Conservation (phyloP, 2,888 invertebrate species). For the Hoplodrina blanda region DNA sequence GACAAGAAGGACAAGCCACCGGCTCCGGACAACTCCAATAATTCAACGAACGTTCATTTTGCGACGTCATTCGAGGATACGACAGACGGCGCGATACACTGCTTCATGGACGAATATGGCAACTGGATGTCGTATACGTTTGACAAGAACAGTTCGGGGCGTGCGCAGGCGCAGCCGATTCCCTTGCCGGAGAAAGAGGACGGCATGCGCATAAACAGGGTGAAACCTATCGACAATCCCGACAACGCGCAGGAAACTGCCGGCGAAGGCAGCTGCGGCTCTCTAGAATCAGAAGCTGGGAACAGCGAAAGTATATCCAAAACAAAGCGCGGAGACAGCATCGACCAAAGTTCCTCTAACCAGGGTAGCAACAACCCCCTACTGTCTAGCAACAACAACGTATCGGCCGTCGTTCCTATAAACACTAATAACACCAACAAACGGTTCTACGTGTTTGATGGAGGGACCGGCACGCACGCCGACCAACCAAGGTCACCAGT, state of each 20-base stretch:
- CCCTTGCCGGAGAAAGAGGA: slow-evolving; percentile 82
- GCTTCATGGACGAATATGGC: slow-evolving; percentile 96
- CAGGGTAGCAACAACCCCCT: slow-evolving; percentile 89
- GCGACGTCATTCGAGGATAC: slow-evolving; percentile 96
- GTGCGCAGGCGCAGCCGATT: slow-evolving; percentile 83
- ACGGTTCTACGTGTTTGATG: slow-evolving; percentile 87
- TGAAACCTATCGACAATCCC: slow-evolving; percentile 79
- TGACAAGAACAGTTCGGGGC: slow-evolving; percentile 93
- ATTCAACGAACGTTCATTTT: slow-evolving; percentile 90
- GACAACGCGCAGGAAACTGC: slow-evolving; percentile 84
- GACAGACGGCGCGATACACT: slow-evolving; percentile 95
- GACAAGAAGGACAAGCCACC: slow-evolving; percentile 80
- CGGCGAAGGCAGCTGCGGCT: slow-evolving; percentile 88
- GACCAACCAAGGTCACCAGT: slow-evolving; percentile 87
- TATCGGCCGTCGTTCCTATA: slow-evolving; percentile 86
- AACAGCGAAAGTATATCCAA: slow-evolving; percentile 82
- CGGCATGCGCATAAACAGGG: slow-evolving; percentile 71
- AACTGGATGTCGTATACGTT: slow-evolving; percentile 96
- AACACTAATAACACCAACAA: slow-evolving; percentile 84
- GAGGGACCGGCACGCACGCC: slow-evolving; percentile 80
- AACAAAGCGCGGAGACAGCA: slow-evolving; percentile 82
- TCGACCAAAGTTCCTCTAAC: slow-evolving; percentile 88
- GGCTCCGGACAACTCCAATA: slow-evolving; percentile 75
- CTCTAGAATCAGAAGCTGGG: slow-evolving; percentile 85
- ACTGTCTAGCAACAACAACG: slow-evolving; percentile 85